Percentiles rank a stretch among this genome's conserved stretches.
phyloP scores from a whole-genome alignment of 2,113 vertebrate species.

The Rallus limicola region DNA sequence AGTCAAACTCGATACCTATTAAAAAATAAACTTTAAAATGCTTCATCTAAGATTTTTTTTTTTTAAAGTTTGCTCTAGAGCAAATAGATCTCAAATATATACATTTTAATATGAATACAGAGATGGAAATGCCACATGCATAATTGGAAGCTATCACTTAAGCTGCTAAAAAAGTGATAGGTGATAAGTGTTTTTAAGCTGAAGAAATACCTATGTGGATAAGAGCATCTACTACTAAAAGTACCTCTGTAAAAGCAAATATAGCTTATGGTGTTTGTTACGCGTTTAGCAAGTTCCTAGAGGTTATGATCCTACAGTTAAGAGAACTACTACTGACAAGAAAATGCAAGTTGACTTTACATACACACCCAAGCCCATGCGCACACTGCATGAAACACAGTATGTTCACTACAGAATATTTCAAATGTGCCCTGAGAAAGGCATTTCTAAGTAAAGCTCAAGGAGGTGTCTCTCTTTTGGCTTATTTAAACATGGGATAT shows the following conservation, averaged over 20 bases:
- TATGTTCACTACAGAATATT: neutral
- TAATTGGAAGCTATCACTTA: neutral
- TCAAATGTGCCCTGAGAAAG: neutral
- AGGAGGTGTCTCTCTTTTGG: accelerated
- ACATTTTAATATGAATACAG: neutral
- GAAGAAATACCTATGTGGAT: neutral
- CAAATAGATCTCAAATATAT: neutral
- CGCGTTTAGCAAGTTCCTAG: neutral
- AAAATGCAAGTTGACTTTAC: neutral
- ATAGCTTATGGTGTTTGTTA: neutral
- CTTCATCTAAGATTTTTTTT: neutral
- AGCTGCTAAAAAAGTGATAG: neutral
- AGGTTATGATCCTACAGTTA: neutral
- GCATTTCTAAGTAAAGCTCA: neutral
- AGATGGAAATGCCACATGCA: accelerated
- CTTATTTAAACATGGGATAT: neutral
- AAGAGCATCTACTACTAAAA: neutral
- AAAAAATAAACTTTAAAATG: neutral
- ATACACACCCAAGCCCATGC: accelerated
- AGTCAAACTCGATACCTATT: neutral
- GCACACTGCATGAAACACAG: neutral
- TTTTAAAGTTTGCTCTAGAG: neutral
- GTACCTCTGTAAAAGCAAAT: neutral
- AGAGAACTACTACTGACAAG: neutral
- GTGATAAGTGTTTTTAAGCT: neutral